These are phyloP conservation scores for Aurelia sp. DNA, from an alignment of 30 jellyfish, hydroid and myxozoan genomes.

Conservation along the genomic window DNA sequence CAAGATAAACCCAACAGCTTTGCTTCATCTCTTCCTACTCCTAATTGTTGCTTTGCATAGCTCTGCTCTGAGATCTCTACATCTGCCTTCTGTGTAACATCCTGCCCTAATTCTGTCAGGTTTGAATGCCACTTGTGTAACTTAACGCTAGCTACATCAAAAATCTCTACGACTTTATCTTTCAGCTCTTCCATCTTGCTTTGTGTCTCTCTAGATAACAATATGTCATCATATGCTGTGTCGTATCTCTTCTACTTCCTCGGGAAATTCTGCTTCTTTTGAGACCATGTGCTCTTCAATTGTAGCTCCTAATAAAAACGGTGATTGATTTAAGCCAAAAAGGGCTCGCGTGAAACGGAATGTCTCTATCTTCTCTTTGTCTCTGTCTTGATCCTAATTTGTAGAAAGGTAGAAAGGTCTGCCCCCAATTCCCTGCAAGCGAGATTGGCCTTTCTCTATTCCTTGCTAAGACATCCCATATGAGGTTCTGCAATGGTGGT, in stretches of 20 bases:
- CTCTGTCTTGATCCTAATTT: slow-evolving; percentile 26
- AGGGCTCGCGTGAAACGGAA: slow-evolving; percentile 51
- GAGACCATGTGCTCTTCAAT: slow-evolving; percentile 41
- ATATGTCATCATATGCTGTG: slow-evolving; percentile 15
- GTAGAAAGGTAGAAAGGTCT: slow-evolving; percentile 51
- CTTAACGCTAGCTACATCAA: slow-evolving; percentile 28
- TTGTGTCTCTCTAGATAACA: not conserved
- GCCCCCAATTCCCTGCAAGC: slow-evolving; percentile 14
- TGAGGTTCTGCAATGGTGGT: slow-evolving; percentile 51
- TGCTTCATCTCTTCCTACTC: slow-evolving; percentile 19
- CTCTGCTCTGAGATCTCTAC: not conserved
- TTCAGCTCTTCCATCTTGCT: slow-evolving; percentile 6
- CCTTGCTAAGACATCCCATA: slow-evolving; percentile 30
- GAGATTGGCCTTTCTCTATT: slow-evolving; percentile 40
- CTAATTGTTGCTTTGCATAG: slow-evolving; percentile 4
- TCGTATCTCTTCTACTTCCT: slow-evolving; percentile 44
- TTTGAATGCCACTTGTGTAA: slow-evolving; percentile 36
- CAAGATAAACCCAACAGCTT: slow-evolving; percentile 53
- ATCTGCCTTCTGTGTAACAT: not conserved
- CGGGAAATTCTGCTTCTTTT: slow-evolving; percentile 29
- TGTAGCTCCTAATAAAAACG: slow-evolving; percentile 63
- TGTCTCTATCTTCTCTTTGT: not conserved
- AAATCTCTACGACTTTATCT: slow-evolving; percentile 10
- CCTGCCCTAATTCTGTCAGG: slow-evolving; percentile 12
- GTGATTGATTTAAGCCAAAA: slow-evolving; percentile 80